Evolutionary conservation across 2,888 invertebrate genomes (phyloP).

Genomic region (Eucera pruinosa): DNA sequence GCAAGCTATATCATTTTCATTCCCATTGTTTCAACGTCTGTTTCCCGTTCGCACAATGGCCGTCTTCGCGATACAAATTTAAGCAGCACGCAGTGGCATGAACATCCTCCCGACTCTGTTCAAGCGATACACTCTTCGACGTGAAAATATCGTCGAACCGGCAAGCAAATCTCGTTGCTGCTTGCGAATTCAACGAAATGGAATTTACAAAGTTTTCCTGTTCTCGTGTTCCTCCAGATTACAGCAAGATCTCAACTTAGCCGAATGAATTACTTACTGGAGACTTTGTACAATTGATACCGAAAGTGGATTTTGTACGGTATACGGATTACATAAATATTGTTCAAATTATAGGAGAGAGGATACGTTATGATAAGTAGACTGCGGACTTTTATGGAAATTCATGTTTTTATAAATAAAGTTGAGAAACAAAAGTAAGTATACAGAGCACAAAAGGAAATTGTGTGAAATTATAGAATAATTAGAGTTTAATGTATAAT

Average conservation of each 20-base stretch:
- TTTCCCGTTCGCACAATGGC: neutral
- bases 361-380: no score
- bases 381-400: no score
- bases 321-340: no score
- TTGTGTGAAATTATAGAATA: no score
- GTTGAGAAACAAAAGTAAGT: no score
- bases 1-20: conserved; percentile 16
- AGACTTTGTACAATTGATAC: no score
- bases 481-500: no score
- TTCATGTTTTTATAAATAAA: no score
- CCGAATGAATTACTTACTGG: no score
- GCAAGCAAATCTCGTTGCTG: neutral
- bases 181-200: neutral
- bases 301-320: no score
- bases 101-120: neutral
- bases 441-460: no score
- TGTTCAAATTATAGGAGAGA: no score
- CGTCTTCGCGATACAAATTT: conserved; percentile 2
- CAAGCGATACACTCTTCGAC: neutral
- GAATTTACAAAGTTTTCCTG: neutral
- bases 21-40: conserved; percentile 10
- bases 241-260: neutral
- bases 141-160: neutral
- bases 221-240: neutral
- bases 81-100: neutral